Conservation (phyloP, 2,888 invertebrate genomes). For the Morpho helenor region DNA sequence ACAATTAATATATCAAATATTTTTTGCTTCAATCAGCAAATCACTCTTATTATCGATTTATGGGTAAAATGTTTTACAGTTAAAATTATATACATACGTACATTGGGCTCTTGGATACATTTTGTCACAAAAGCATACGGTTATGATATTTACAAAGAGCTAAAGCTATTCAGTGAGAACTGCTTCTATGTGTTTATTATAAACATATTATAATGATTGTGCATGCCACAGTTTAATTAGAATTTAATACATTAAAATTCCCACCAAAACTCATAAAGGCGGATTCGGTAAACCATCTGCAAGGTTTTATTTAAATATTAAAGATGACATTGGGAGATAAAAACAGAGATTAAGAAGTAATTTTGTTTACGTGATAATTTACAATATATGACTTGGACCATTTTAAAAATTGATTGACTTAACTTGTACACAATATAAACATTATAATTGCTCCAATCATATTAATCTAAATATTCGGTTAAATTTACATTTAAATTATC, state of each 20-base stretch:
- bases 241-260: no score
- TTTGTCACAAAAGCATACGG: neutral
- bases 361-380: no score
- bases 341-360: no score
- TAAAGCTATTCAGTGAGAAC: neutral
- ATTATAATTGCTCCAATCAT: slow-evolving; percentile 5
- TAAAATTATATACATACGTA: slow-evolving; percentile 1
- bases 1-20: neutral
- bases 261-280: neutral
- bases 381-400: neutral
- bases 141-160: neutral
- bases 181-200: no score
- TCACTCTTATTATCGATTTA: neutral
- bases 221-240: no score
- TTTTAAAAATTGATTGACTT: neutral
- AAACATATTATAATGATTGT: no score
- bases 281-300: neutral
- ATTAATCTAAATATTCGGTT: slow-evolving; percentile 1
- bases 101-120: neutral
- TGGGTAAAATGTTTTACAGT: neutral
- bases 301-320: neutral
- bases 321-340: no score
- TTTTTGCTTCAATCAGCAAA: neutral
- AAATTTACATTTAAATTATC: slow-evolving; percentile 1
- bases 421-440: neutral